phyloP scores from a whole-genome alignment of 2,888 invertebrate species.

The Drosophila kuntzei region DNA sequence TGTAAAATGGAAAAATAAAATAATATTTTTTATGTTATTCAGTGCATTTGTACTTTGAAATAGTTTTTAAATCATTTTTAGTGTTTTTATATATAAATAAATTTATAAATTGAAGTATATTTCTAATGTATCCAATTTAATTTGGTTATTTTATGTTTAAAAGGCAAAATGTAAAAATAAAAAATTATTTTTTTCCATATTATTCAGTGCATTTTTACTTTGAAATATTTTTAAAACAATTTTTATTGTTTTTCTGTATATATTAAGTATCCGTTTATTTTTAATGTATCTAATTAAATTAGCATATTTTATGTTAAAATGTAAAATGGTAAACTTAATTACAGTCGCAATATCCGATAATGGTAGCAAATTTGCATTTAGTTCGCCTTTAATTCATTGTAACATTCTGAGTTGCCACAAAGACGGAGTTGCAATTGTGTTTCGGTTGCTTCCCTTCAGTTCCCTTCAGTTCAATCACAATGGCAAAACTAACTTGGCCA shows the following conservation, averaged over 20 bases:
- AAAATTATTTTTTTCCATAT: neutral
- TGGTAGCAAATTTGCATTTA: slow-evolving; percentile 29
- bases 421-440: slow-evolving; percentile 19
- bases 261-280: too few species aligned
- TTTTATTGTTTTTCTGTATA: too few species aligned
- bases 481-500: slow-evolving; percentile 48
- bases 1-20: neutral
- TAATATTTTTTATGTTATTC: neutral
- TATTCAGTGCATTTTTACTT: neutral
- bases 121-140: neutral
- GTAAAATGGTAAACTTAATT: neutral
- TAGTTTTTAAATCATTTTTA: neutral
- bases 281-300: too few species aligned
- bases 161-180: neutral
- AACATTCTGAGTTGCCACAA: slow-evolving; percentile 36
- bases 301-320: too few species aligned
- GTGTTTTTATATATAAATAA: neutral
- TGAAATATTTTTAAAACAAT: neutral
- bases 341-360: neutral
- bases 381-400: slow-evolving; percentile 43
- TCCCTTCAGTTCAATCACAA: slow-evolving; percentile 14
- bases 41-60: neutral
- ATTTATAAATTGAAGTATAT: too few species aligned
- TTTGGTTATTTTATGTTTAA: neutral
- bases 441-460: neutral